phyloP scores from a whole-genome alignment of 2,113 vertebrate species.

The Clarias macrocephalus region DNA sequence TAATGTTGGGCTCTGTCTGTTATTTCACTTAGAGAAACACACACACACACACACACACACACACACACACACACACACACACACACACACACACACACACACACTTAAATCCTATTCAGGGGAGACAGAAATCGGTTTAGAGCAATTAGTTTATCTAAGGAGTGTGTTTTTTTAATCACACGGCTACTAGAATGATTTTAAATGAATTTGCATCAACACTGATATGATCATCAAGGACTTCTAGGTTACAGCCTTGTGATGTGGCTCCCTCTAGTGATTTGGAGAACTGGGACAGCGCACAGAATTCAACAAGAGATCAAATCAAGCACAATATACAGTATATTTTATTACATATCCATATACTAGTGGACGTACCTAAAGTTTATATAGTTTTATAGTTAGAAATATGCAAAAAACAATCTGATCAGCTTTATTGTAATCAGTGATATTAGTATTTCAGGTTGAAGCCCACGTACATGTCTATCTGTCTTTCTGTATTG shows the following conservation, averaged over 20 bases:
- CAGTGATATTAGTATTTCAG: too few species aligned
- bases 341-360: too few species aligned
- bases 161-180: background rate
- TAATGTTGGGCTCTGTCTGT: slow-evolving; percentile 21
- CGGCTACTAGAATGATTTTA: background rate
- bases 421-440: too few species aligned
- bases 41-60: background rate
- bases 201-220: background rate
- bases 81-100: background rate
- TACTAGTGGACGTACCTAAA: too few species aligned
- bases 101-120: background rate
- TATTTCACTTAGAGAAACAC: slow-evolving; percentile 30
- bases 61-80: background rate
- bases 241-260: background rate
- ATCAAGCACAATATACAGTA: background rate
- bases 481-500: too few species aligned
- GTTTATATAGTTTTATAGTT: too few species aligned
- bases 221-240: background rate
- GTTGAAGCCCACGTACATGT: too few species aligned
- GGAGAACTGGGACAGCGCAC: background rate
- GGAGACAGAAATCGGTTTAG: background rate
- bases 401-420: too few species aligned
- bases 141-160: background rate
- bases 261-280: slow-evolving; percentile 36
- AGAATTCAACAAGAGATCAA: background rate